These are phyloP conservation scores for Myotis davidii DNA, from an alignment of 2,113 vertebrate genomes.

Conservation along the genomic window DNA sequence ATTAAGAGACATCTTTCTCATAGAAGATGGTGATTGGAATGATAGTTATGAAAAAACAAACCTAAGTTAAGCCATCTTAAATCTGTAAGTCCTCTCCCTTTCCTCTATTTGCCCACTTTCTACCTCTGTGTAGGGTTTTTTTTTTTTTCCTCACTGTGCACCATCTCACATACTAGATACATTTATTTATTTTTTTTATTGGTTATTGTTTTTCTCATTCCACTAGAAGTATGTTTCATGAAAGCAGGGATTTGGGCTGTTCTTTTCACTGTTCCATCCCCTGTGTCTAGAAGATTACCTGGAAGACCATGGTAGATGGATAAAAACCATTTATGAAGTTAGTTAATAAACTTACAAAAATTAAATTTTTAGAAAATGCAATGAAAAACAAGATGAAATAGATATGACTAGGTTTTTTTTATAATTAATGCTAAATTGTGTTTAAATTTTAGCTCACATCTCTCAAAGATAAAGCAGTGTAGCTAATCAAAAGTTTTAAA, in stretches of 20 bases:
- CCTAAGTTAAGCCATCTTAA: neutral
- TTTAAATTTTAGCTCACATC: neutral
- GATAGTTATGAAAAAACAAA: neutral
- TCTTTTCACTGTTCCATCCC: neutral
- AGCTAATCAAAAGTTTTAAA: slow-evolving; percentile 17
- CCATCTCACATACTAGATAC: neutral
- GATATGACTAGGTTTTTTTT: neutral
- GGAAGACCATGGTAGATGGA: neutral
- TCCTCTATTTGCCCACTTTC: neutral
- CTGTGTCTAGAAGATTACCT: neutral
- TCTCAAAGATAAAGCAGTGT: neutral
- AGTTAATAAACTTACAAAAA: neutral
- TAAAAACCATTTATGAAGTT: neutral
- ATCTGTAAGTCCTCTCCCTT: neutral
- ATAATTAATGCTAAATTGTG: neutral
- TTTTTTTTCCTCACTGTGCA: neutral
- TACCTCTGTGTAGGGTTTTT: neutral
- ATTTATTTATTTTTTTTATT: neutral
- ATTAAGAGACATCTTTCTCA: neutral
- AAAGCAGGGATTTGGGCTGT: neutral
- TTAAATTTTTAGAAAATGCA: neutral
- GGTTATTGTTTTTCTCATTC: neutral
- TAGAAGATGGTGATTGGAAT: neutral
- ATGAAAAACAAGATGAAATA: neutral
- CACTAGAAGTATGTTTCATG: neutral